Evolutionary conservation across 1,140 invertebrate species (phyloP), one percentile per base, ranked within the genome.

Genomic region (Trichonephila inaurata): DNA sequence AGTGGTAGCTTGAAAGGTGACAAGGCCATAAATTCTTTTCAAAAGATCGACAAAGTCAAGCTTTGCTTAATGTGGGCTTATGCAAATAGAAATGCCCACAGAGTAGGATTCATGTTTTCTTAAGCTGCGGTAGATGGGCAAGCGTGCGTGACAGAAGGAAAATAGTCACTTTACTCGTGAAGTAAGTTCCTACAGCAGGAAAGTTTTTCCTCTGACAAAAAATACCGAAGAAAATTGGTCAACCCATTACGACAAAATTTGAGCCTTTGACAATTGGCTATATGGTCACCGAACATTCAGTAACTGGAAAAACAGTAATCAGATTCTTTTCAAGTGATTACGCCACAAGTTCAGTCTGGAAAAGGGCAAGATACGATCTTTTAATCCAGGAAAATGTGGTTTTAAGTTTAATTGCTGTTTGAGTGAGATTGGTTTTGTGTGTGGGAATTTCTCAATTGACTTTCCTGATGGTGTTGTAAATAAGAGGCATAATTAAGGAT

Each of bases 41-140:
- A 69, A 51, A 44, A 40, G 3, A 44, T 69, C 24, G 28, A 33
- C 69, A 33, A 60, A 90, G 89, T 90, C 89, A 81, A 58, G 82
- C 40, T 83, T 51, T 51, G 69, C 51, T 81, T 90, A 90, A 90
- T 90, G 69, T 81, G 19, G 58, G 89, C 89, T 90, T 90, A 90
- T 90, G 89, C 72, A 90, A 81, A 90, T 90, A n/a, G 21, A 69
- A 66, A 24, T 24, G n/a, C 21, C 24, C 66, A 69, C 64, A 16
- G 61, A 81, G 64, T 16, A 51, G 7, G 51, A 12, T 12, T 51
- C 51, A 10, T 51, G 7, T 51, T 21, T 64, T 21, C 40, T 21
- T 89, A 66, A 62, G 58, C 18, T 16, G 85, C 16, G 19, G 61
- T 28, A 60, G 24, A 33, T 61, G n/a, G 66, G n/a, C 85, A 87